Conservation (phyloP, 2,888 invertebrate genomes). For the Ornithoptera priamus region DNA sequence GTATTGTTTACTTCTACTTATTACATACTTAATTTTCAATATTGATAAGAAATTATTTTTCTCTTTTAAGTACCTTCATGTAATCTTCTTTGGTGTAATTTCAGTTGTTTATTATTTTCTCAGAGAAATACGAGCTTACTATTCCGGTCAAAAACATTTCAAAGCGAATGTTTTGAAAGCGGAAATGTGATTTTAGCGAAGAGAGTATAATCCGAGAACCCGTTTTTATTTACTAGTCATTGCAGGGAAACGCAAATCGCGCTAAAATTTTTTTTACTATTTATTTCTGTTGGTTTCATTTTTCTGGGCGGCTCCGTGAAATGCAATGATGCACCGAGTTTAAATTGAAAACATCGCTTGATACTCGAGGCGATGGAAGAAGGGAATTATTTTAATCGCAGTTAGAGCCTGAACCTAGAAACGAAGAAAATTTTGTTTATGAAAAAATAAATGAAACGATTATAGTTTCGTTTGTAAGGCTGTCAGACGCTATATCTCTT, state of each 20-base stretch:
- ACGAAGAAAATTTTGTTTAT: background rate
- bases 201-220: slow-evolving; percentile 4
- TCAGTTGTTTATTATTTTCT: background rate
- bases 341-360: slow-evolving; percentile 15
- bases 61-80: too few relatives aligned
- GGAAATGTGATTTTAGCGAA: slow-evolving; percentile 6
- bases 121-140: background rate
- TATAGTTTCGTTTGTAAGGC: too few relatives aligned
- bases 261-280: slow-evolving; percentile 62
- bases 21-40: too few relatives aligned
- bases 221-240: background rate
- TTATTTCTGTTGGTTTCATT: slow-evolving; percentile 57
- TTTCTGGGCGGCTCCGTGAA: background rate
- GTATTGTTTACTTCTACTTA: too few relatives aligned
- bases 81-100: background rate
- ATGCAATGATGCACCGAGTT: slow-evolving; percentile 6
- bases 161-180: background rate
- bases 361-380: background rate
- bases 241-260: slow-evolving; percentile 57
- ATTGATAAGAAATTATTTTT: too few relatives aligned
- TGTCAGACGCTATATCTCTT: too few relatives aligned
- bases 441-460: too few relatives aligned
- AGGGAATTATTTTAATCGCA: background rate
- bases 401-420: background rate
- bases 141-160: background rate